Evolutionary conservation across 2,888 invertebrate genomes (phyloP).

Genomic region (Agriopis aurantiaria): DNA sequence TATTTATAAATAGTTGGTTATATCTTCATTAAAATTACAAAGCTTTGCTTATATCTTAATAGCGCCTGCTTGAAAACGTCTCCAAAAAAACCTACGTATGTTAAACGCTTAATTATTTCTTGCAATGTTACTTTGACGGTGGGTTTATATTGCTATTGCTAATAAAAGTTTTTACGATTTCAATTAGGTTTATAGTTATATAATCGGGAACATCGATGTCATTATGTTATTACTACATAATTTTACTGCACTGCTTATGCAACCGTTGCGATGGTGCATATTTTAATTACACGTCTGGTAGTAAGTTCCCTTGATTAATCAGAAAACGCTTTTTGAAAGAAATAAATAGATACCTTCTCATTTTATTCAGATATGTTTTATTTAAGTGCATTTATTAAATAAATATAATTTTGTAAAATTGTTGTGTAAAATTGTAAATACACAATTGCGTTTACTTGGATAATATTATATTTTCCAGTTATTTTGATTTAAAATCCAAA

Average conservation of each 20-base stretch:
- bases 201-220: slow-evolving; percentile 46
- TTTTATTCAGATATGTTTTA: too few relatives aligned
- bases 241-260: slow-evolving; percentile 3
- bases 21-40: slow-evolving; percentile 1
- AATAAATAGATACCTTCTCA: too few relatives aligned
- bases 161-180: slow-evolving; percentile 65
- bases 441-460: too few relatives aligned
- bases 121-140: slow-evolving; percentile 64
- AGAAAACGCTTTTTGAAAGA: not conserved
- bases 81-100: slow-evolving; percentile 17
- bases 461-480: too few relatives aligned
- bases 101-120: slow-evolving; percentile 38
- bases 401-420: too few relatives aligned
- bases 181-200: slow-evolving; percentile 51
- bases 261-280: not conserved
- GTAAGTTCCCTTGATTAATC: not conserved
- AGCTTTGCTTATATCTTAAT: slow-evolving; percentile 3
- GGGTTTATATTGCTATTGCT: slow-evolving; percentile 52
- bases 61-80: slow-evolving; percentile 1
- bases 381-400: too few relatives aligned
- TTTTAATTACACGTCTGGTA: not conserved
- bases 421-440: too few relatives aligned
- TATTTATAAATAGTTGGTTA: not conserved
- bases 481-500: too few relatives aligned
- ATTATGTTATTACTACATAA: slow-evolving; percentile 30